Percentiles rank a stretch among this genome's conserved stretches.
phyloP scores from a whole-genome alignment of 2,797 vertebrate genomes.

The Sandelia bainsii region DNA sequence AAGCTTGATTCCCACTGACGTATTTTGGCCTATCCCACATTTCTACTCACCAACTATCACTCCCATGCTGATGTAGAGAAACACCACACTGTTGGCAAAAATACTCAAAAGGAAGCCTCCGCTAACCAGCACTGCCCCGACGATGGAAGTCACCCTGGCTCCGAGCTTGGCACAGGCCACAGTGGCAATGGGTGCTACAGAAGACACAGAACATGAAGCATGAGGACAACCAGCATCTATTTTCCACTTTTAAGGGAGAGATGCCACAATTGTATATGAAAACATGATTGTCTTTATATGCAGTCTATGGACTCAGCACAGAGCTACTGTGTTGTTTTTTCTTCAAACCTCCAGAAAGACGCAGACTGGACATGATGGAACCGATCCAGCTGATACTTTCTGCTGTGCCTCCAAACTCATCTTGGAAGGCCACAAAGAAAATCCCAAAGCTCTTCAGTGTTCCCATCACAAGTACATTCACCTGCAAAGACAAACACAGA shows the following conservation, averaged over 20 bases:
- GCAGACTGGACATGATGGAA: slow-evolving; percentile 93
- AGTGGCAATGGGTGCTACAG: slow-evolving; percentile 87
- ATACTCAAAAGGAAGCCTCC: slow-evolving; percentile 91
- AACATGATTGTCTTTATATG: neutral
- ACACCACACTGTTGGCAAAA: slow-evolving; percentile 87
- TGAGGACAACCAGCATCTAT: neutral
- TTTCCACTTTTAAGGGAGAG: neutral
- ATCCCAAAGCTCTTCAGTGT: slow-evolving; percentile 93
- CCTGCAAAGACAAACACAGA: slow-evolving; percentile 76
- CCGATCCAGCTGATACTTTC: slow-evolving; percentile 95
- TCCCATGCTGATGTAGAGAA: slow-evolving; percentile 94
- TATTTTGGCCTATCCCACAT: neutral
- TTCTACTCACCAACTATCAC: slow-evolving; percentile 89
- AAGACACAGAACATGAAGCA: slow-evolving; percentile 35
- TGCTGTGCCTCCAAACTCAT: slow-evolving; percentile 91
- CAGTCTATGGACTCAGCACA: neutral
- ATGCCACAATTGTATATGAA: neutral
- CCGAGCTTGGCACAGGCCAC: slow-evolving; percentile 86
- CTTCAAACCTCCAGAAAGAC: slow-evolving; percentile 89
- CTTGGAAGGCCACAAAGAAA: slow-evolving; percentile 95
- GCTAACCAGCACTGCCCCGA: slow-evolving; percentile 86
- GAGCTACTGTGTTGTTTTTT: neutral
- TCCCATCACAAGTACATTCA: slow-evolving; percentile 93
- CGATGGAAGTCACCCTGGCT: slow-evolving; percentile 84
- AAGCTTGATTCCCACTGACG: neutral